Conservation (phyloP, 1,140 invertebrate species). For the Spodoptera frugiperda region DNA sequence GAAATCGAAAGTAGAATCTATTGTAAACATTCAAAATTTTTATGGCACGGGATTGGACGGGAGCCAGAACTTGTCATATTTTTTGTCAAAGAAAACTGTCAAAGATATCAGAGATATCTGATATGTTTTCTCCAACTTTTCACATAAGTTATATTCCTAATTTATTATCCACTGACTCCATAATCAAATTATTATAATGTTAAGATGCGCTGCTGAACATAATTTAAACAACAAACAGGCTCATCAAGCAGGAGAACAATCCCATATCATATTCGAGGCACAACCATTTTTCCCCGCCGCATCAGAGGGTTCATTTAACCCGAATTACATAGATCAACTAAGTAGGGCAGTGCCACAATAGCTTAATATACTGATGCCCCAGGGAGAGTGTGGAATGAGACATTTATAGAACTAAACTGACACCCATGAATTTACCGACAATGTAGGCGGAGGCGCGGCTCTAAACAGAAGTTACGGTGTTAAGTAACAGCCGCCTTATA, state of each 20-base stretch:
- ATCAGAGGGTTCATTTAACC: constrained; percentile 45
- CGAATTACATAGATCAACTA: constrained; percentile 48
- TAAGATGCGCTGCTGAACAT: not conserved
- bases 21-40: constrained; percentile 73
- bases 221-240: constrained; percentile 20
- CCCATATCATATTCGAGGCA: constrained; percentile 31
- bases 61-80: constrained; percentile 40
- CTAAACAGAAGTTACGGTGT: constrained; percentile 78
- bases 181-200: not conserved
- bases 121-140: constrained; percentile 19
- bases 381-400: constrained; percentile 57
- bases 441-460: constrained; percentile 68
- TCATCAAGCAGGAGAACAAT: not conserved
- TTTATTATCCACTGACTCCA: not conserved
- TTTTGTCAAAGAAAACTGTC: constrained; percentile 41
- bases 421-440: constrained; percentile 74
- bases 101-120: constrained; percentile 37
- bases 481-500: constrained; percentile 68
- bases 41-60: constrained; percentile 31
- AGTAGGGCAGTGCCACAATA: constrained; percentile 47
- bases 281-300: constrained; percentile 30
- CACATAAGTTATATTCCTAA: constrained; percentile 4
- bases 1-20: constrained; percentile 71
- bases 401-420: constrained; percentile 65
- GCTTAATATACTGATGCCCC: constrained; percentile 49